Percentiles rank a stretch among this genome's conserved stretches.
Conservation (phyloP, 2,888 invertebrate genomes). For the Noctua pronuba region DNA sequence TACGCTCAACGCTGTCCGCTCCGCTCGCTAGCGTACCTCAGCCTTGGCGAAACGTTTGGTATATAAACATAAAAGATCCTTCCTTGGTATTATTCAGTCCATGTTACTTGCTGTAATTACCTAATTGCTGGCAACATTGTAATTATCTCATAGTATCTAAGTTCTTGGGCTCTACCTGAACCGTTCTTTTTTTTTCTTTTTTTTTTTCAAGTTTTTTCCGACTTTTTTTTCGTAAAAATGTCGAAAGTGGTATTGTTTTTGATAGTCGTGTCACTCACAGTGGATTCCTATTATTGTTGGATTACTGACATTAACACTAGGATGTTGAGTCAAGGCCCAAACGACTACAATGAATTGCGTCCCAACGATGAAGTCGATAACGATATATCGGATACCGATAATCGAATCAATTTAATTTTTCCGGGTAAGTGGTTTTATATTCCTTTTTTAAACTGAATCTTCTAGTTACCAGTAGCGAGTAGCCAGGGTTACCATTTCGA, state of each 20-base stretch:
- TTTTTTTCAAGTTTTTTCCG: not conserved
- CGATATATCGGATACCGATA: slow-evolving; percentile 11
- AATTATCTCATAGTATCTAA: not conserved
- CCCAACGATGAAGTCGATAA: slow-evolving; percentile 32
- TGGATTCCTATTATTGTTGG: slow-evolving; percentile 55
- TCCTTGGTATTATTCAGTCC: slow-evolving; percentile 50
- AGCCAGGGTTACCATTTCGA: not conserved
- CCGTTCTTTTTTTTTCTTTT: too few species aligned
- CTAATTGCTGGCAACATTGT: slow-evolving; percentile 18
- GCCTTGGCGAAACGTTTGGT: slow-evolving; percentile 25
- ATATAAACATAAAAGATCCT: slow-evolving; percentile 57
- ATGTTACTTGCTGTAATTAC: slow-evolving; percentile 40
- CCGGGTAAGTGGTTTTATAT: slow-evolving; percentile 73
- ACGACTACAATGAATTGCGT: not conserved
- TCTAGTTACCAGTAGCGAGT: not conserved
- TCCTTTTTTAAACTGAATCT: not conserved
- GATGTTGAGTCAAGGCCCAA: slow-evolving; percentile 26
- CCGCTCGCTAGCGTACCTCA: slow-evolving; percentile 44
- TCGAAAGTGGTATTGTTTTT: slow-evolving; percentile 42
- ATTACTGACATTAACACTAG: slow-evolving; percentile 60
- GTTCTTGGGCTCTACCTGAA: not conserved
- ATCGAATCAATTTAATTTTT: slow-evolving; percentile 73
- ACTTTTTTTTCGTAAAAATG: slow-evolving; percentile 23
- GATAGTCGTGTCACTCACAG: not conserved
- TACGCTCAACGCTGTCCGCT: not conserved